Evolutionary conservation across 2,888 invertebrate genomes (phyloP).

Genomic region (Schizotus pectinicornis): DNA sequence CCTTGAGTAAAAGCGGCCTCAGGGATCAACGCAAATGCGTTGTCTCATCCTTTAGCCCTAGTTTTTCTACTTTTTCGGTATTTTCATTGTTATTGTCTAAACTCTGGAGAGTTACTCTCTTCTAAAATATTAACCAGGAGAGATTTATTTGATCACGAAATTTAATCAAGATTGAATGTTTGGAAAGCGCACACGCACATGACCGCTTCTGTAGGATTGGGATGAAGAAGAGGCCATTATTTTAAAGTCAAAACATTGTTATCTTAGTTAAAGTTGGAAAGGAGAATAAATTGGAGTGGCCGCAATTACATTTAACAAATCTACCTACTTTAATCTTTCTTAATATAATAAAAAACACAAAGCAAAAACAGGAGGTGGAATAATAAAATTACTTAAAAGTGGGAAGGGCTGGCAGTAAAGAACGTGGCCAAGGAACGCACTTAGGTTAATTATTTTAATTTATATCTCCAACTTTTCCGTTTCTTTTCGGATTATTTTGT

Average conservation of each 20-base stretch:
- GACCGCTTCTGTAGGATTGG: neutral
- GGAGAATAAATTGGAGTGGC: neutral
- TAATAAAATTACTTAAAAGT: slow-evolving; percentile 13
- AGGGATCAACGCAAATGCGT: no score
- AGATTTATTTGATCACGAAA: no score
- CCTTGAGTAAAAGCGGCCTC: no score
- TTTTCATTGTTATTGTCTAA: no score
- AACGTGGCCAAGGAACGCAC: slow-evolving; percentile 38
- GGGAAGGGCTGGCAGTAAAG: slow-evolving; percentile 14
- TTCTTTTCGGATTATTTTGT: slow-evolving; percentile 49
- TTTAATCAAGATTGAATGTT: no score
- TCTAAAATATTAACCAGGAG: no score
- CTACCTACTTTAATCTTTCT: slow-evolving; percentile 10
- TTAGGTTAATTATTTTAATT: slow-evolving; percentile 52
- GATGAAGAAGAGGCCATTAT: neutral
- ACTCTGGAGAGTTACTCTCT: no score
- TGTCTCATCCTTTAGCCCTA: no score
- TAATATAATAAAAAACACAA: slow-evolving; percentile 15
- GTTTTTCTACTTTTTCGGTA: no score
- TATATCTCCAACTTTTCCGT: slow-evolving; percentile 46
- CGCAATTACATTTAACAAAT: slow-evolving; percentile 16
- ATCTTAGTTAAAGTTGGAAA: slow-evolving; percentile 1
- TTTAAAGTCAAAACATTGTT: neutral
- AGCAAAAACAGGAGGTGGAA: slow-evolving; percentile 11
- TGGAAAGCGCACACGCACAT: no score